phyloP scores from a whole-genome alignment of 2,113 vertebrate genomes.

The Nyctibius bracteatus region DNA sequence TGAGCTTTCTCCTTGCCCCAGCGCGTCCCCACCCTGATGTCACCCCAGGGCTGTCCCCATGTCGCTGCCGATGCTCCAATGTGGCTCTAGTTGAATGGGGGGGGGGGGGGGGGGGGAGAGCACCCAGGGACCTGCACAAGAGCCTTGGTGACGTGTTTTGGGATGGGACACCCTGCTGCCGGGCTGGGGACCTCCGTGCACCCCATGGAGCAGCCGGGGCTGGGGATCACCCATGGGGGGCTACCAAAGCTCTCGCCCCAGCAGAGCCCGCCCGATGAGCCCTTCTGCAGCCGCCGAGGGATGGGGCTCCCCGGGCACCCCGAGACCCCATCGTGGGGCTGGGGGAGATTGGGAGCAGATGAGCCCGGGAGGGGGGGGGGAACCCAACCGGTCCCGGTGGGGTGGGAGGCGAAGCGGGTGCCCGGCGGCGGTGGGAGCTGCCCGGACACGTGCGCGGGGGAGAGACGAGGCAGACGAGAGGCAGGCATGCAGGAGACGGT shows the following conservation, averaged over 20 bases:
- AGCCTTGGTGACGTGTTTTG: fast-evolving
- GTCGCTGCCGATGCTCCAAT: fast-evolving
- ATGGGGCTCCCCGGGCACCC: fast-evolving
- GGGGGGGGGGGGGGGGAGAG: fast-evolving
- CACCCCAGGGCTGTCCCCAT: background rate
- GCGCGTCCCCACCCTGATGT: background rate
- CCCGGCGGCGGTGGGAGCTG: background rate
- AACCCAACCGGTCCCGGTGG: fast-evolving
- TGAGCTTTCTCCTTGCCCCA: background rate
- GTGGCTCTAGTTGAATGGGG: background rate
- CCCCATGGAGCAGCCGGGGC: background rate
- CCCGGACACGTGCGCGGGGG: background rate
- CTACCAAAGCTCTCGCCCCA: fast-evolving
- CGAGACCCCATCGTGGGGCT: fast-evolving
- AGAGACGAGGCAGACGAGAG: slow-evolving; percentile 37
- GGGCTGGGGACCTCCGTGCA: background rate
- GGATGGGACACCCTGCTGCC: background rate
- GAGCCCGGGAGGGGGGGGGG: no score
- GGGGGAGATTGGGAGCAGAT: background rate
- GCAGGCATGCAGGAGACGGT: slow-evolving; percentile 38
- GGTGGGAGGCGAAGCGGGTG: fast-evolving
- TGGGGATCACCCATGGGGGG: background rate
- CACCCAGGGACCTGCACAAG: background rate
- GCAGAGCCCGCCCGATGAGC: background rate
- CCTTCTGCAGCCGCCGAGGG: background rate